Conservation (phyloP, 2,797 vertebrate genomes). For the Borostomias antarcticus region DNA sequence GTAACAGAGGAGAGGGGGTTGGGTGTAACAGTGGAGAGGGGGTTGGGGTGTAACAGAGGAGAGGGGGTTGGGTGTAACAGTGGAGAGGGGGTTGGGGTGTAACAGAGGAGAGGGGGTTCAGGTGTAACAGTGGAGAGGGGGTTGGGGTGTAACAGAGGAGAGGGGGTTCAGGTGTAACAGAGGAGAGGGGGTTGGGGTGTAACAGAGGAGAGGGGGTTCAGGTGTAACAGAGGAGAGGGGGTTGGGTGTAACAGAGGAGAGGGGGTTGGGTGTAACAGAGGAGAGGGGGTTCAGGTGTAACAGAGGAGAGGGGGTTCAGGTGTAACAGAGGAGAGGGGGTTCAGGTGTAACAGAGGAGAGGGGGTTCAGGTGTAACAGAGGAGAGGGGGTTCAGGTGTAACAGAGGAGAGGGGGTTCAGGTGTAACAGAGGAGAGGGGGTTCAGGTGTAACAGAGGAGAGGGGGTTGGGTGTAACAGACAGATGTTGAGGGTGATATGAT, state of each 20-base stretch:
- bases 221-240: no score
- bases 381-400: constrained; percentile 66
- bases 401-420: background rate
- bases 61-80: constrained; percentile 50
- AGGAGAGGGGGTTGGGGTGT: constrained; percentile 68
- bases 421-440: constrained; percentile 61
- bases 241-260: constrained; percentile 54
- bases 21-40: constrained; percentile 45
- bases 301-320: no score
- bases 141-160: constrained; percentile 54
- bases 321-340: constrained; percentile 61
- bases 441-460: constrained; percentile 48
- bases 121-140: constrained; percentile 58
- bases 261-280: constrained; percentile 61
- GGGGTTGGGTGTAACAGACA: no score
- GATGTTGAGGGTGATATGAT: constrained; percentile 66
- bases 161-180: constrained; percentile 35
- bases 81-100: constrained; percentile 68
- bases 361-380: constrained; percentile 45
- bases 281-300: no score
- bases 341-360: constrained; percentile 48
- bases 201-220: constrained; percentile 7
- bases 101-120: constrained; percentile 7
- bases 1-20: constrained; percentile 62
- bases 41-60: no score